Conservation (phyloP, 2,888 invertebrate genomes). For the Diarsia dahlii region DNA sequence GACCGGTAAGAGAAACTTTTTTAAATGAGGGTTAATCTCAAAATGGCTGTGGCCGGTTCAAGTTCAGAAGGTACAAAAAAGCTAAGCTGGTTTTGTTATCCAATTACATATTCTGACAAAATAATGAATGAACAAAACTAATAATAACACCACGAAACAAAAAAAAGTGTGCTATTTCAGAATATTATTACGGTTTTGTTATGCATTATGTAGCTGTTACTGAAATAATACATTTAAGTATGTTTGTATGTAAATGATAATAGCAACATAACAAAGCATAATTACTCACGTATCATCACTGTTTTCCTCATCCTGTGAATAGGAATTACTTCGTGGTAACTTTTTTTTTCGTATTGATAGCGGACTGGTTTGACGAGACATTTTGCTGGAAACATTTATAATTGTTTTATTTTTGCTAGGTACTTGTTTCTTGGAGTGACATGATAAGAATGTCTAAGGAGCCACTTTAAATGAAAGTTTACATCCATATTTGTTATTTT, state of each 20-base stretch:
- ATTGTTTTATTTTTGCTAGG: neutral
- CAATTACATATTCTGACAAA: neutral
- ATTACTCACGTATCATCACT: conserved; percentile 69
- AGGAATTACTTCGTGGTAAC: conserved; percentile 63
- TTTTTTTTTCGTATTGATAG: conserved; percentile 60
- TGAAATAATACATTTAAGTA: conserved; percentile 4
- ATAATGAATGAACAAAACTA: neutral
- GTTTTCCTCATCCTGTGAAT: conserved; percentile 58
- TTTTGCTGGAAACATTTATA: conserved; percentile 69
- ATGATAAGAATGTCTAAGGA: neutral
- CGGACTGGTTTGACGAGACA: conserved; percentile 65
- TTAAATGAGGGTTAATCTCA: neutral
- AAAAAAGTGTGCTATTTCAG: neutral
- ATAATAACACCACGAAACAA: neutral
- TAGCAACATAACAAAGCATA: conserved; percentile 11
- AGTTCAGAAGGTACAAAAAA: neutral
- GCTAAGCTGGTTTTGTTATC: neutral
- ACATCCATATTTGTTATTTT: neutral
- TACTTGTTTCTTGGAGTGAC: neutral
- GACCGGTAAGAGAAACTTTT: neutral
- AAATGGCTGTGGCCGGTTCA: neutral
- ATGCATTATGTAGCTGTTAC: neutral
- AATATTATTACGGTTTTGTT: conserved; percentile 6
- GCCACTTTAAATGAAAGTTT: neutral
- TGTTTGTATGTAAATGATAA: conserved; percentile 26